These are phyloP conservation scores for Archips crataeganus DNA, from an alignment of 2,888 invertebrate species.

Conservation along the genomic window DNA sequence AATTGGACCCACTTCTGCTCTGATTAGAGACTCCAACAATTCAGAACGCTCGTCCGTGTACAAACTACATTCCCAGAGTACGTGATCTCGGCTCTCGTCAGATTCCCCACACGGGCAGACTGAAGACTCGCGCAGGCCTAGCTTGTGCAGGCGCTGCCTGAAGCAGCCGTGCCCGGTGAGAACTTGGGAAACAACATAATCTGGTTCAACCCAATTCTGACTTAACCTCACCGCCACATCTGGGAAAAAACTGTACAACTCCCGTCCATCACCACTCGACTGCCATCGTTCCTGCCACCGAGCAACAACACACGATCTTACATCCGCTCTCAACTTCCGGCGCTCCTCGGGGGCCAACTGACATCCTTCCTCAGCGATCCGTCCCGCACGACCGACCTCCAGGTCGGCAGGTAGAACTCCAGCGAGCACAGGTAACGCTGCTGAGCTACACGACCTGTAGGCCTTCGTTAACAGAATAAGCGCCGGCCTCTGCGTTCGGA, in stretches of 20 bases:
- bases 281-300: constrained; percentile 47
- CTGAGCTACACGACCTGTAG: constrained; percentile 49
- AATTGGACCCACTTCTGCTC: neutral
- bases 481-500: constrained; percentile 45
- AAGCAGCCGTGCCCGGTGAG: constrained; percentile 37
- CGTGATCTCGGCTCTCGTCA: neutral
- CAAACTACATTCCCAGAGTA: neutral
- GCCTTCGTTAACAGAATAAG: constrained; percentile 49
- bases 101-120: constrained; percentile 8
- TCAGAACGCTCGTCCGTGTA: neutral
- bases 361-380: neutral
- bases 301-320: constrained; percentile 41
- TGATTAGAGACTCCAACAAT: neutral
- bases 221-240: constrained; percentile 24
- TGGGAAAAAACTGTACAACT: constrained; percentile 47
- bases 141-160: constrained; percentile 10
- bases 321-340: neutral
- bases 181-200: constrained; percentile 26
- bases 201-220: constrained; percentile 18
- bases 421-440: constrained; percentile 49
- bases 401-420: constrained; percentile 50
- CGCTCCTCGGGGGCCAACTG: neutral
- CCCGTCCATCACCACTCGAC: constrained; percentile 40
- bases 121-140: constrained; percentile 24
- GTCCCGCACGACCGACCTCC: constrained; percentile 8